Evolutionary conservation across 2,888 invertebrate genomes (phyloP), one percentile per base, ranked within the genome.

Genomic region (Epistrophella euchroma): DNA sequence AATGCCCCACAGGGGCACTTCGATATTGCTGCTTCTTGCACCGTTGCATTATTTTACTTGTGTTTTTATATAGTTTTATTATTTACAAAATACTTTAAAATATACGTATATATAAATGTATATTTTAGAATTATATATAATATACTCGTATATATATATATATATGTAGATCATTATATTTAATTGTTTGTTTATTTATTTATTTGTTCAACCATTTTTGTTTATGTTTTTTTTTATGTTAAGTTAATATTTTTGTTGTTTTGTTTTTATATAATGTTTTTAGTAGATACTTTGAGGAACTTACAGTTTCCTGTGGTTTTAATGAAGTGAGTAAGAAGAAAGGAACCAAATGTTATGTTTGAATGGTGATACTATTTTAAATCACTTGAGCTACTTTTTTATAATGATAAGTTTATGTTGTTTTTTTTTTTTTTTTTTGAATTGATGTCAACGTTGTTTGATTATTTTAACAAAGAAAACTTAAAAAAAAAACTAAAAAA

Each of bases 201-300:
- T 88, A 78, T 88, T 88, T 88, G 86, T 88, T 83, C 88, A 89
- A 89, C 88, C 88, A 88, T 60, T 58, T 89, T 88, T 87, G 78
- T 88, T 88, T 82, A 88, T 83, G 75, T 88, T 40, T 68, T 50
- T 17, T 50, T 87, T 62, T 60, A 47, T 64, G 9, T 64, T 64
- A 45, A 11, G 13, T 47, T 66, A 35, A 47, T 47, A 64, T 17
- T 45, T 64, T 9, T 50, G 37, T 52, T 87, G 81, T 83, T 64
- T 71, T 78, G 40, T 58, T 75, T 75, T 75, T 74, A 37, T 85
- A 82, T 73, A 52, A 52, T 52, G 52, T 70, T 82, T 88, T 76
- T 86, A 86, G 86, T 86, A 52, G 9, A 52, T 52, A 82, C 72
- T 83, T 78, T 66, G 68, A 87, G 87, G 87, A 87, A 87, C 87